These are phyloP conservation scores for Cryptoprocta ferox DNA, from an alignment of 2,797 vertebrate genomes.

Conservation along the genomic window DNA sequence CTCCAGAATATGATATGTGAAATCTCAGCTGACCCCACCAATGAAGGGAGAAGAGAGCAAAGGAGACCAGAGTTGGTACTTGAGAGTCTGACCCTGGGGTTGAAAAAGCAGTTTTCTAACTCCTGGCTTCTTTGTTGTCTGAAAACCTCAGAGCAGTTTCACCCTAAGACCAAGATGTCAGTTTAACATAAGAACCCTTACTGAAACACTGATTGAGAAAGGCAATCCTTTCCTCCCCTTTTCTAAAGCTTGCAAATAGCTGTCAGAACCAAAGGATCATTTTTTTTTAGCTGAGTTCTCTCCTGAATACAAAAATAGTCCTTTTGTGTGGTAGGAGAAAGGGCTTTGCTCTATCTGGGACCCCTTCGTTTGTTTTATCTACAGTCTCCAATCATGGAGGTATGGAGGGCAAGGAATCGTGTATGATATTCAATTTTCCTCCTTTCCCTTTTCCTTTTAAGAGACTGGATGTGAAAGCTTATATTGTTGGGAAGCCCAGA, in stretches of 20 bases:
- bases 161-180: neutral
- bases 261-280: neutral
- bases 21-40: too few species aligned
- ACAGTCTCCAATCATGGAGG: neutral
- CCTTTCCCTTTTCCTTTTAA: neutral
- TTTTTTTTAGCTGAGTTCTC: neutral
- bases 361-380: neutral
- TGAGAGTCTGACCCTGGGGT: neutral
- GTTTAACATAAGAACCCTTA: neutral
- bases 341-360: neutral
- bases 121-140: fast-evolving
- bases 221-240: neutral
- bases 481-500: neutral
- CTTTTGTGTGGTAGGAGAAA: neutral
- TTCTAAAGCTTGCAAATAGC: neutral
- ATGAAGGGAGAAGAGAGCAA: neutral
- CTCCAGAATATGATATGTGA: neutral
- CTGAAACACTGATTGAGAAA: neutral
- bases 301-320: neutral
- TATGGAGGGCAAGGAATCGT: neutral
- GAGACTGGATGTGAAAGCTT: neutral
- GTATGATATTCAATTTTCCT: neutral
- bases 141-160: neutral
- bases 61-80: neutral
- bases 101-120: neutral